Percentiles rank a stretch among this genome's conserved stretches.
These are phyloP conservation scores for Scaptomyza reducta DNA, from an alignment of 2,888 invertebrate species.

Conservation along the genomic window DNA sequence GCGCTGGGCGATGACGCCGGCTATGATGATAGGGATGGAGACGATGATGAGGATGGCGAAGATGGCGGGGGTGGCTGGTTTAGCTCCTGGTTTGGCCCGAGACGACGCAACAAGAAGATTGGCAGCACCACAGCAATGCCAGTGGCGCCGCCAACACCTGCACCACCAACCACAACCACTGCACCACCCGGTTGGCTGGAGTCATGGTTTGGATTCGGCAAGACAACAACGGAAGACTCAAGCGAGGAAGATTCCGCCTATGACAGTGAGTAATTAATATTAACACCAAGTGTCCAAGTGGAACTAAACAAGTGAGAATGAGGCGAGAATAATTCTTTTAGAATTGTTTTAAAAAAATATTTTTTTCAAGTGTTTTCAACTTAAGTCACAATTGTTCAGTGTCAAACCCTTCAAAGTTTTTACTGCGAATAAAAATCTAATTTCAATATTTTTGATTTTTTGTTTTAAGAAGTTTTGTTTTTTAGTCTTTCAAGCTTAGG, in stretches of 20 bases:
- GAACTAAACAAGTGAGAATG: no score
- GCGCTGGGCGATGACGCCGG: constrained; percentile 36
- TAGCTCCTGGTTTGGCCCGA: constrained; percentile 78
- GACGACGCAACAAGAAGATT: constrained; percentile 71
- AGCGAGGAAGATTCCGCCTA: constrained; percentile 60
- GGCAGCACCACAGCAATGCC: constrained; percentile 68
- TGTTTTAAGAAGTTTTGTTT: no score
- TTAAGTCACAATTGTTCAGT: no score
- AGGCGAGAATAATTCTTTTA: no score
- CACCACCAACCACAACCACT: constrained; percentile 28
- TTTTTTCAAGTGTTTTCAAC: no score
- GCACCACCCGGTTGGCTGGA: constrained; percentile 79
- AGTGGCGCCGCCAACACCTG: constrained; percentile 27
- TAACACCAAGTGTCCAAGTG: neutral
- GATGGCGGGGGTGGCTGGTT: constrained; percentile 74
- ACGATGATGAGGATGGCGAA: constrained; percentile 41
- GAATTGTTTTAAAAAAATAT: no score
- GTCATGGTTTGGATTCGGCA: constrained; percentile 80
- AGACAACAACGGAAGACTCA: constrained; percentile 53
- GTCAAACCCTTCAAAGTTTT: no score
- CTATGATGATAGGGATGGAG: constrained; percentile 40
- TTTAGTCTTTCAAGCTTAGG: no score
- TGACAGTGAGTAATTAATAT: constrained; percentile 72
- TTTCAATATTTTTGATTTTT: no score
- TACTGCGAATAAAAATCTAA: no score